Evolutionary conservation across 2,797 vertebrate genomes (phyloP).

Genomic region (Acipenser ruthenus): DNA sequence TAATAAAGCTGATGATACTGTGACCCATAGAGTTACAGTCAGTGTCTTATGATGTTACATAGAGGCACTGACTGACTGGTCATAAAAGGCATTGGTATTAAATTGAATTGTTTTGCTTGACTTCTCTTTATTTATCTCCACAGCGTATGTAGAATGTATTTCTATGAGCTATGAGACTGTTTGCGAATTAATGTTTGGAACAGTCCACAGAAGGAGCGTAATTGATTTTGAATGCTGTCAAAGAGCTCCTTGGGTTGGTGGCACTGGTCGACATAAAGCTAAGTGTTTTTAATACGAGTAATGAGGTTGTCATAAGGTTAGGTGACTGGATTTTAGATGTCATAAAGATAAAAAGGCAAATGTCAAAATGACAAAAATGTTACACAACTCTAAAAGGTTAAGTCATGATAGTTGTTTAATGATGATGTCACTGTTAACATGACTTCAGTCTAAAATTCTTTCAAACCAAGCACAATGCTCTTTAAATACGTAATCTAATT

Average conservation of each 20-base stretch:
- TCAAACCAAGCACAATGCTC: too few species aligned
- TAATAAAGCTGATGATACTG: too few species aligned
- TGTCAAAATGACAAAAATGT: neutral
- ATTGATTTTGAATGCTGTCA: constrained; percentile 2
- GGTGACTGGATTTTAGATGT: neutral
- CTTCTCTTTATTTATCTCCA: too few species aligned
- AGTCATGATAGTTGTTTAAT: neutral
- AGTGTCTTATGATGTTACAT: too few species aligned
- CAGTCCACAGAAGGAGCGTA: neutral
- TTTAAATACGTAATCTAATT: too few species aligned
- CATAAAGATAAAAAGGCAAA: neutral
- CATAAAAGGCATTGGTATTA: neutral
- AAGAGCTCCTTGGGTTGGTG: neutral
- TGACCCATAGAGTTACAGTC: too few species aligned
- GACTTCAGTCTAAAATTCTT: neutral
- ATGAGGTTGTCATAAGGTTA: neutral
- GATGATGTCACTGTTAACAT: neutral
- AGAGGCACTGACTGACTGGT: too few species aligned
- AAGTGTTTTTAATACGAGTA: neutral
- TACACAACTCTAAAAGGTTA: neutral
- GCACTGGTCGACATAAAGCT: neutral
- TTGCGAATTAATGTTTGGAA: too few species aligned
- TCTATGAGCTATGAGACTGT: too few species aligned
- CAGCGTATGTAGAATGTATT: too few species aligned
- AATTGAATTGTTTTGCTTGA: neutral